Percentiles rank a stretch among this genome's conserved stretches.
phyloP scores from a whole-genome alignment of 2,888 invertebrate species.

The Phortica magna region DNA sequence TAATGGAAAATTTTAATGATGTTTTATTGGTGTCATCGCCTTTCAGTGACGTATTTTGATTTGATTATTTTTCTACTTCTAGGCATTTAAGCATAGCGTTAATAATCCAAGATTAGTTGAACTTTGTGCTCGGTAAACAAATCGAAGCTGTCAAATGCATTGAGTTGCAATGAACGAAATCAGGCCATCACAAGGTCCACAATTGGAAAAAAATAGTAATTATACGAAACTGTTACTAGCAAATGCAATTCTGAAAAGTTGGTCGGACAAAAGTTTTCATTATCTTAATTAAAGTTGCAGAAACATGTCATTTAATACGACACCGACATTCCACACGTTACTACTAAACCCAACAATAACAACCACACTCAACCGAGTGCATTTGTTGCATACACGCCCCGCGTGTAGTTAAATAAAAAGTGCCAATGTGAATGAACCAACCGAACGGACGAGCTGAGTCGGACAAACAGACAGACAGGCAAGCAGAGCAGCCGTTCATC shows the following conservation, averaged over 20 bases:
- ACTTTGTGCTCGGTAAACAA: too few species aligned
- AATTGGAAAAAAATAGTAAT: too few species aligned
- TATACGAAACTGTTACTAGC: too few species aligned
- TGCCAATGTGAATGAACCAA: constrained; percentile 50
- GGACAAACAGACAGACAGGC: not conserved
- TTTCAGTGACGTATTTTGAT: too few species aligned
- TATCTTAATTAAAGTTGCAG: not conserved
- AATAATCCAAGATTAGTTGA: too few species aligned
- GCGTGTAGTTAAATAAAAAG: constrained; percentile 37
- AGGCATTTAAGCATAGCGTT: too few species aligned
- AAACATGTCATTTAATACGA: not conserved
- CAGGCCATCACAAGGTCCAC: too few species aligned
- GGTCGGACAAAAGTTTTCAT: not conserved
- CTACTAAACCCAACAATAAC: not conserved
- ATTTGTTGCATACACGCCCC: not conserved
- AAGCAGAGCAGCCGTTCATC: not conserved
- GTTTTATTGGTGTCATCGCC: too few species aligned
- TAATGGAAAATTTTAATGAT: too few species aligned
- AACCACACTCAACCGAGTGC: not conserved
- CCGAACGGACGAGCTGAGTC: not conserved
- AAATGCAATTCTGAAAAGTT: not conserved
- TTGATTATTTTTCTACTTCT: too few species aligned
- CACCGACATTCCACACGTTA: not conserved
- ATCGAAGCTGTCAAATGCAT: too few species aligned
- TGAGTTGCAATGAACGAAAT: too few species aligned